Conservation (phyloP, 2,113 vertebrate species). For the Garra rufa region DNA sequence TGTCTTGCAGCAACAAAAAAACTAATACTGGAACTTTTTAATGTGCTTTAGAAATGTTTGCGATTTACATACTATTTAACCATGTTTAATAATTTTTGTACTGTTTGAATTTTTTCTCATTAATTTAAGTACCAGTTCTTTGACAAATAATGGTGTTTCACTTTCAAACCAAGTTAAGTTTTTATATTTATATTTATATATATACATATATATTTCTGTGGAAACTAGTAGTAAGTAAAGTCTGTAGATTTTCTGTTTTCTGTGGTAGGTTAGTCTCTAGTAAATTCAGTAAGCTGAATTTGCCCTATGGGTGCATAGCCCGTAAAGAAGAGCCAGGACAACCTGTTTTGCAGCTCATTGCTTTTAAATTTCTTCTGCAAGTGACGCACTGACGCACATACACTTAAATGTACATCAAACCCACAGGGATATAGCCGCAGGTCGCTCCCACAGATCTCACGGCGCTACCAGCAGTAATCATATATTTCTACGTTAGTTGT, state of each 20-base stretch:
- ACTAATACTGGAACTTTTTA: not conserved
- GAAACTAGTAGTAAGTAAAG: not conserved
- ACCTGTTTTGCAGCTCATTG: constrained; percentile 23
- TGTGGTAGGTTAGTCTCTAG: not conserved
- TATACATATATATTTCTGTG: no score
- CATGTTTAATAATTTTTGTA: no score
- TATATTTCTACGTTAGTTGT: not conserved
- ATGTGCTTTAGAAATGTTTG: not conserved
- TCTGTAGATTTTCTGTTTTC: not conserved
- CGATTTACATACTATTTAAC: not conserved
- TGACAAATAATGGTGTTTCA: no score
- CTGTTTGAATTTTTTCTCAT: not conserved
- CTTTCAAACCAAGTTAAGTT: no score
- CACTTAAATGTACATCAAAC: not conserved
- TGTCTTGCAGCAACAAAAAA: not conserved
- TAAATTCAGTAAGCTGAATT: not conserved
- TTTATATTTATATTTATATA: no score
- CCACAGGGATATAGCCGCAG: not conserved
- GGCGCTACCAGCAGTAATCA: not conserved
- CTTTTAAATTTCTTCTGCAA: not conserved
- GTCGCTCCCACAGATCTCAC: not conserved
- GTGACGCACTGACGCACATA: not conserved
- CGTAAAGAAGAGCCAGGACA: not conserved
- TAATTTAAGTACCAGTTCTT: not conserved
- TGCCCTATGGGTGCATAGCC: not conserved